Conservation (phyloP, 1,140 invertebrate genomes). For the Polypedilum pembai region DNA sequence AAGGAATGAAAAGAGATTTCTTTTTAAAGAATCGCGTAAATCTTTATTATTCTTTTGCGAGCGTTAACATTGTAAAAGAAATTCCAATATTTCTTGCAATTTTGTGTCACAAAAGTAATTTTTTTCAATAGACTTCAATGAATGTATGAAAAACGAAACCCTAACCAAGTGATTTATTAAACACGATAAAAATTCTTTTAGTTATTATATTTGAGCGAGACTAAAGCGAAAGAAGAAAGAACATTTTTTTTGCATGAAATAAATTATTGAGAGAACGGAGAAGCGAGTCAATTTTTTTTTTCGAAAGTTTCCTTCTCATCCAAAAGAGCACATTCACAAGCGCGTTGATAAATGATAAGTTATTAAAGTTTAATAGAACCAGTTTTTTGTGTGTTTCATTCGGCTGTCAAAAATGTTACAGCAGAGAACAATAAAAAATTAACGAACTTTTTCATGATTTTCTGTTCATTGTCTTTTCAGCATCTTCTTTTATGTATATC, state of each 20-base stretch:
- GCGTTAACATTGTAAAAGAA: too few species aligned
- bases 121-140: constrained; percentile 13
- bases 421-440: constrained; percentile 18
- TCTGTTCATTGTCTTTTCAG: constrained; percentile 5
- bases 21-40: too few species aligned
- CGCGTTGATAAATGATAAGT: constrained; percentile 17
- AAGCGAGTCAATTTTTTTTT: background rate
- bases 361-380: constrained; percentile 19
- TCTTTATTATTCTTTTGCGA: too few species aligned
- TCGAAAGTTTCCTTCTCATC: background rate
- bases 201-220: background rate
- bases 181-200: constrained; percentile 16
- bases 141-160: background rate
- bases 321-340: background rate
- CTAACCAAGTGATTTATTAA: constrained; percentile 18
- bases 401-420: constrained; percentile 17
- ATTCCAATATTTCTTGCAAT: too few species aligned
- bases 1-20: too few species aligned
- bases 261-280: background rate
- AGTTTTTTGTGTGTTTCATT: background rate
- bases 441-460: constrained; percentile 18
- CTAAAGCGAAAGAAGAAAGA: background rate
- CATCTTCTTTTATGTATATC: background rate
- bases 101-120: background rate
- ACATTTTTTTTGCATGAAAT: constrained; percentile 11